Percentiles rank a stretch among this genome's conserved stretches.
These are phyloP conservation scores for Dexiosoma caninum DNA, from an alignment of 2,888 invertebrate genomes.

Conservation along the genomic window DNA sequence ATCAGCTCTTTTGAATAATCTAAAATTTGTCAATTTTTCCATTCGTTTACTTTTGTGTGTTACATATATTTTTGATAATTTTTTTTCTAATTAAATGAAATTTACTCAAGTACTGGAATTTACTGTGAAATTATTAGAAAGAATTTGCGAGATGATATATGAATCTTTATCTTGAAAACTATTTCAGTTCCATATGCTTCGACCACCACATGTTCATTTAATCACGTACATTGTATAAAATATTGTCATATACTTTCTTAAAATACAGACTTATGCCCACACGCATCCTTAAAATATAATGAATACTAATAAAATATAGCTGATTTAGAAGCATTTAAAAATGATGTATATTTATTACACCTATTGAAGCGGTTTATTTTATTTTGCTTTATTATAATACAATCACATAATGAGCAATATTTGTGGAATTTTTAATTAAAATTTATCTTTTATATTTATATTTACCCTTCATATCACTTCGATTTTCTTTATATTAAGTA, in stretches of 20 bases:
- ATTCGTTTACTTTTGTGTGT: too few species aligned
- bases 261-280: not conserved
- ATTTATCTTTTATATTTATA: slow-evolving; percentile 8
- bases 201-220: not conserved
- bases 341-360: slow-evolving; percentile 22
- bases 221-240: slow-evolving; percentile 8
- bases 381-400: slow-evolving; percentile 17
- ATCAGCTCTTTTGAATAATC: too few species aligned
- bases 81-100: too few species aligned
- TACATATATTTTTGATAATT: too few species aligned
- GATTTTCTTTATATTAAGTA: slow-evolving; percentile 20
- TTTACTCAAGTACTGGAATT: too few species aligned
- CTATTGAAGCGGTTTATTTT: slow-evolving; percentile 37
- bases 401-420: slow-evolving; percentile 10
- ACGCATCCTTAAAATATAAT: slow-evolving; percentile 31
- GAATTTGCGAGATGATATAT: too few species aligned
- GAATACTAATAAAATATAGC: slow-evolving; percentile 19
- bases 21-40: too few species aligned
- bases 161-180: too few species aligned
- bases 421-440: slow-evolving; percentile 40
- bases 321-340: slow-evolving; percentile 33
- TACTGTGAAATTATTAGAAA: too few species aligned
- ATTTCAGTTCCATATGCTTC: too few species aligned
- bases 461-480: slow-evolving; percentile 37
- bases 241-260: slow-evolving; percentile 1